Evolutionary conservation across 2,888 invertebrate genomes (phyloP).

Genomic region (Lottia scabra): DNA sequence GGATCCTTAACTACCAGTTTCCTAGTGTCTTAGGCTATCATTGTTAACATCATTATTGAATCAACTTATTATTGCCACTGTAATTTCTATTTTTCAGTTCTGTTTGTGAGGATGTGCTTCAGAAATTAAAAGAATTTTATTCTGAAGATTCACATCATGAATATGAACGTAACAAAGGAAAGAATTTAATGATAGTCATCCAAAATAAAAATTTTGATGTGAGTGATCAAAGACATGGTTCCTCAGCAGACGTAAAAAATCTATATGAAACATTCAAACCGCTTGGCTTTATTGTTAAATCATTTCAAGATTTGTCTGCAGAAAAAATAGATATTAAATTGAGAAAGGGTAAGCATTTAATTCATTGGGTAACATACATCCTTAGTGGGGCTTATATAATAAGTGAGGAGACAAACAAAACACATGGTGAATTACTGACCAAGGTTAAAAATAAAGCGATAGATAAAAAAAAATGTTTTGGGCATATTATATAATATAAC

Average conservation of each 20-base stretch:
- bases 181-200: slow-evolving; percentile 19
- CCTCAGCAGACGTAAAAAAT: slow-evolving; percentile 18
- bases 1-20: too few relatives aligned
- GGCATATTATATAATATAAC: too few relatives aligned
- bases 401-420: too few relatives aligned
- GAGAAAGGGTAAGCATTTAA: slow-evolving; percentile 24
- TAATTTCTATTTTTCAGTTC: neutral
- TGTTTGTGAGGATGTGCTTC: neutral
- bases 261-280: slow-evolving; percentile 23
- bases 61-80: too few relatives aligned
- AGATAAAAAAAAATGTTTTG: too few relatives aligned
- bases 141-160: neutral
- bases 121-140: neutral
- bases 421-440: too few relatives aligned
- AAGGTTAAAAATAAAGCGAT: too few relatives aligned
- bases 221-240: slow-evolving; percentile 23
- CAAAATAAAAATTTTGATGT: slow-evolving; percentile 30
- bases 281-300: slow-evolving; percentile 29
- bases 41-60: too few relatives aligned
- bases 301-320: slow-evolving; percentile 23
- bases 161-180: neutral
- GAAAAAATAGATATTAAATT: slow-evolving; percentile 24
- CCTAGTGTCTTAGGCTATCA: too few relatives aligned
- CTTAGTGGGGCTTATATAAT: too few relatives aligned
- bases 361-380: too few relatives aligned